A percentile compares a stretch with the other conserved stretches of the same genome.
phyloP scores from a whole-genome alignment of 2,888 invertebrate genomes.

The Campoletis raptor region DNA sequence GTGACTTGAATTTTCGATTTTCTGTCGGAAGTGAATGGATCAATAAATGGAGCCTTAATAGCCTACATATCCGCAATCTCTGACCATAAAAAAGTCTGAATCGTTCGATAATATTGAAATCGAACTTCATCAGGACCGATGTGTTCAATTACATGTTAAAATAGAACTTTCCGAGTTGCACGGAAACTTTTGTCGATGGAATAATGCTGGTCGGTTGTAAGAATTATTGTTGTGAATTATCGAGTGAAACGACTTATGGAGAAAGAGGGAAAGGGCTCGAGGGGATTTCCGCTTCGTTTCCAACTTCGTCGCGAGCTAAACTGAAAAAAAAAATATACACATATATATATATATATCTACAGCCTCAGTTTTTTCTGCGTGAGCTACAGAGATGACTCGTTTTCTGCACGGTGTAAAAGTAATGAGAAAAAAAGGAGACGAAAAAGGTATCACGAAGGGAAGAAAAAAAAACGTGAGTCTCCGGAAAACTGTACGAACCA shows the following conservation, averaged over 20 bases:
- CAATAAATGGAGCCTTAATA: neutral
- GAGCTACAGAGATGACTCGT: slow-evolving; percentile 38
- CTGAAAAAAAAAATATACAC: slow-evolving; percentile 11
- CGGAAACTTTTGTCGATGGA: neutral
- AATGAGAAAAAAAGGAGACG: slow-evolving; percentile 19
- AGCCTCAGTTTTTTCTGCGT: slow-evolving; percentile 26
- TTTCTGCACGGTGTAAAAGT: slow-evolving; percentile 37
- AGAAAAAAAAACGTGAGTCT: slow-evolving; percentile 25
- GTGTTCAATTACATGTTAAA: neutral
- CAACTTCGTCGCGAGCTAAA: slow-evolving; percentile 38
- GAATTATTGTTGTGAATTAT: slow-evolving; percentile 50
- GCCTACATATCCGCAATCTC: neutral
- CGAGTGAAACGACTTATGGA: slow-evolving; percentile 24
- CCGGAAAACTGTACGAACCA: slow-evolving; percentile 53
- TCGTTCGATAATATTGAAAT: neutral
- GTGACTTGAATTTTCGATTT: neutral
- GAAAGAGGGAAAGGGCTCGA: slow-evolving; percentile 2
- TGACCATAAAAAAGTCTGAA: neutral
- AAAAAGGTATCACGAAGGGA: slow-evolving; percentile 11
- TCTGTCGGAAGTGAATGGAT: neutral
- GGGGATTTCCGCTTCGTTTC: slow-evolving; percentile 50
- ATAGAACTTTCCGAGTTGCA: neutral
- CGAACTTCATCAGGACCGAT: neutral
- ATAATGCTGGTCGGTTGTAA: neutral
- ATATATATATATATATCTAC: neutral